Base-by-base conservation (phyloP, 2,797 vertebrate genomes). In the Alca torda region DNA sequence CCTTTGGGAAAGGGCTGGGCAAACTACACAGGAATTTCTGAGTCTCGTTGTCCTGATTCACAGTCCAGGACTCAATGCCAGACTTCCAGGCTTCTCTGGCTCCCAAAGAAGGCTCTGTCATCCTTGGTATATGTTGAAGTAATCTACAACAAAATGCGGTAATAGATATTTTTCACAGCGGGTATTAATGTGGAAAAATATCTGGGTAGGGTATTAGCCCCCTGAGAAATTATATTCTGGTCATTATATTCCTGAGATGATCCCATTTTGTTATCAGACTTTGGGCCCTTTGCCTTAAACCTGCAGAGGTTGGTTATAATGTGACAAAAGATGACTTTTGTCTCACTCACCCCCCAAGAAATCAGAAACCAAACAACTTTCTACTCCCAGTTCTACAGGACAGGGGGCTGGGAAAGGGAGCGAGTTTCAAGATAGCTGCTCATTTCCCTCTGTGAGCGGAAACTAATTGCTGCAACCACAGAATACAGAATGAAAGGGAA, bases 401-500 rank as follows among this genome's bases (percentile, higher is more conserved):
- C 67, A 91, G 68, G 25, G 31, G 41, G 18, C 48, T 83, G 85
- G 86, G 67, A 85, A 87, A 74, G 4, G 18, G 82, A 84, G 10
- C 13, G 39, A 82, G 35, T 83, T 96, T 88, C 41, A 63, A 76
- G 93, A 90, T 39, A 92, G 92, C 76, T 90, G 76, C 92, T 96
- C 78, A 93, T 97, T 89, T 96, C 82, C 83, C 67, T 92, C 82
- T 91, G 54, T 77, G 51, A 91, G 91, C 96, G 82, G 87, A 96
- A 95, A 97, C 91, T 97, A 97, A 97, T 95, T 96, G 96, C 90
- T 91, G 74, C 88, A 93, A 86, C 91, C 80, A 20, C 84, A 84
- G 88, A 91, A 96, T 84, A 90, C 79, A 81, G 96, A 97, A 96
- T 93, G 48, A 97, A 97, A 96, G 90, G 74, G 31, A 96, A 87